Evolutionary conservation across 2,113 vertebrate genomes (phyloP), one percentile per base, ranked within the genome.

Genomic region (Zootoca vivipara): DNA sequence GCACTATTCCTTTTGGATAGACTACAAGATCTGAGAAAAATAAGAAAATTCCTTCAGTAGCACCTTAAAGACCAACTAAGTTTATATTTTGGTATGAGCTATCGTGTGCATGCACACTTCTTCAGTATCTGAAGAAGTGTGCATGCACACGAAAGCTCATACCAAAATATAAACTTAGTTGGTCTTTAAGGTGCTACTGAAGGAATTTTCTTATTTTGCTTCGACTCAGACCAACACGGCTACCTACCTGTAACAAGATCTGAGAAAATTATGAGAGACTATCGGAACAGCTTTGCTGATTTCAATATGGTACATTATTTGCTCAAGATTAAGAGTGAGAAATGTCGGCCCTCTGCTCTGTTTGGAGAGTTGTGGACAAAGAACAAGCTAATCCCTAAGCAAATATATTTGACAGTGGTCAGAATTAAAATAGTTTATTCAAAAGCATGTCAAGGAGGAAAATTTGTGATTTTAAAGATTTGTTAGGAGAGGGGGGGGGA

Each of bases 301-400:
- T 78, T 67, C 83, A 87, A 83, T 69, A 2, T 72, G 5, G 75
- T 81, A 38, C 56, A 0, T 40, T 69, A 73, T 88, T 85, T 88
- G 2, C 38, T 26, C 20, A 74, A 74, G 56, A 30, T 30, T 69
- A 12, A 15, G 24, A 74, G 16, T 42, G 40, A 15, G 42, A 77
- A 52, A 65, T 65, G 28, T 42, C 15, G 28, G 13, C 0, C 38
- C 12, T 58, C 87, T 82, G 56, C 38, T 24, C 1, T 30, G 42
- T 38, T 12, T 18, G 64, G 28, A 73, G 2, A 65, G 2, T 20
- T 89, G 84, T 83, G 15, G 40, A 2, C 30, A 78, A 26, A 56
- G 62, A 6, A 83, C 5, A 83, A 7, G 67, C 78, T 86, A 28
- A 86, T 87, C 42, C 92, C 87, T 82, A 20, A 4, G 78, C 26